Conservation (phyloP, 2,797 vertebrate genomes). For the Hippocampus kuda region DNA sequence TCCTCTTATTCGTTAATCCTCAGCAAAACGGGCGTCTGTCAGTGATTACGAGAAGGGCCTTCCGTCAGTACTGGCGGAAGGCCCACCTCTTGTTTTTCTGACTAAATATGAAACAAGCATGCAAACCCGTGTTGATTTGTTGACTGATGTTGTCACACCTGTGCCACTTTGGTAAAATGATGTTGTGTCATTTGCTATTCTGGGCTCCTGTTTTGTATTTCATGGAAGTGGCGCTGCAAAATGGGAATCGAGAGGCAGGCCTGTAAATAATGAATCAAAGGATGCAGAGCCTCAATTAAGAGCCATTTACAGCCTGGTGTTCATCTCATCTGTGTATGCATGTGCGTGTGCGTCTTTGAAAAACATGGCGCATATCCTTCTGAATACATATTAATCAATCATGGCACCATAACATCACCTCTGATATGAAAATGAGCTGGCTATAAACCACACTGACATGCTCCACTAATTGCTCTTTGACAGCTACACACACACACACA, state of each 20-base stretch:
- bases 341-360: slow-evolving; percentile 5
- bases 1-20: too few species aligned
- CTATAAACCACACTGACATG: slow-evolving; percentile 38
- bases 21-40: too few species aligned
- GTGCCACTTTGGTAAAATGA: background rate
- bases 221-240: slow-evolving; percentile 21
- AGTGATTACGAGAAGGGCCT: too few species aligned
- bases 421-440: slow-evolving; percentile 55
- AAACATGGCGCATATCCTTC: slow-evolving; percentile 11
- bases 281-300: slow-evolving; percentile 61
- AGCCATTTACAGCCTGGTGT: slow-evolving; percentile 50
- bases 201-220: slow-evolving; percentile 39
- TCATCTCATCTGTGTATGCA: slow-evolving; percentile 26
- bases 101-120: background rate
- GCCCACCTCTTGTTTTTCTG: background rate
- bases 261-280: slow-evolving; percentile 67
- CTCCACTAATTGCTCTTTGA: slow-evolving; percentile 58
- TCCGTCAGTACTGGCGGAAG: too few species aligned
- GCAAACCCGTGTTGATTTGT: background rate
- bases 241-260: slow-evolving; percentile 50
- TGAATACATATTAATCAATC: slow-evolving; percentile 53
- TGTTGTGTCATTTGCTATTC: slow-evolving; percentile 38
- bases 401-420: slow-evolving; percentile 25
- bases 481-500: slow-evolving; percentile 21
- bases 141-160: background rate